A percentile compares a stretch with the other conserved stretches of the same genome.
Conservation (phyloP, 2,113 vertebrate genomes). For the Thalassoma bifasciatum region DNA sequence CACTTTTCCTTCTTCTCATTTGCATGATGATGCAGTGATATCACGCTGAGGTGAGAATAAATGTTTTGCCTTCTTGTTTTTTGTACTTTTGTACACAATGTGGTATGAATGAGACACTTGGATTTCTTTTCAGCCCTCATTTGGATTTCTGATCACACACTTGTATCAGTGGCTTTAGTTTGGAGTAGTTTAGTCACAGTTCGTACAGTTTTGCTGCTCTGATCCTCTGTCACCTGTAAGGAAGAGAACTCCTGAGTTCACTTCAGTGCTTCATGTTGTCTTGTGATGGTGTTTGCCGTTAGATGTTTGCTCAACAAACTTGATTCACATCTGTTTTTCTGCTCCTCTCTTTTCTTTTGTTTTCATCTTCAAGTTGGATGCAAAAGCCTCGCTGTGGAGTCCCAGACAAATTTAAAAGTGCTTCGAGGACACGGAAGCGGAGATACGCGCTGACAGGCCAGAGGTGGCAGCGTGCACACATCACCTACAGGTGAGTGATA, state of each 20-base stretch:
- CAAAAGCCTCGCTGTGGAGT: conserved; percentile 96
- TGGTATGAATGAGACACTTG: conserved; percentile 51
- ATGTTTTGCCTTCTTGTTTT: conserved; percentile 45
- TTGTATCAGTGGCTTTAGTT: conserved; percentile 28
- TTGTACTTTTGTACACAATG: conserved; percentile 47
- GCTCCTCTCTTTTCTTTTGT: conserved; percentile 9
- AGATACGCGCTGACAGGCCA: conserved; percentile 97
- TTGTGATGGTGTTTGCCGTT: conserved; percentile 25
- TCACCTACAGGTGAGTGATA: conserved; percentile 95
- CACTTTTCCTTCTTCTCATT: conserved; percentile 73
- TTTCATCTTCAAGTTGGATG: conserved; percentile 90
- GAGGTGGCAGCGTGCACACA: conserved; percentile 98
- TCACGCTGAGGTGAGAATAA: conserved; percentile 82
- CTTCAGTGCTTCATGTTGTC: conserved; percentile 46
- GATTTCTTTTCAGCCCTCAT: conserved; percentile 4
- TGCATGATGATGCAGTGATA: conserved; percentile 82
- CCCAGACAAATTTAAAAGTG: conserved; percentile 89
- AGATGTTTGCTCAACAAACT: not conserved
- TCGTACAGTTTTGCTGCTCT: conserved; percentile 34
- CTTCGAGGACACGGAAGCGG: conserved; percentile 88
- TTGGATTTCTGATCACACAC: not conserved
- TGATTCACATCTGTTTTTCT: not conserved
- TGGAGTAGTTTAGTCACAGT: conserved; percentile 45
- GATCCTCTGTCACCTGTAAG: conserved; percentile 30
- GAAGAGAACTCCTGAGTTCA: conserved; percentile 55